Evolutionary conservation across 2,113 vertebrate species (phyloP), one percentile per base, ranked within the genome.

Genomic region (Clinocottus analis): DNA sequence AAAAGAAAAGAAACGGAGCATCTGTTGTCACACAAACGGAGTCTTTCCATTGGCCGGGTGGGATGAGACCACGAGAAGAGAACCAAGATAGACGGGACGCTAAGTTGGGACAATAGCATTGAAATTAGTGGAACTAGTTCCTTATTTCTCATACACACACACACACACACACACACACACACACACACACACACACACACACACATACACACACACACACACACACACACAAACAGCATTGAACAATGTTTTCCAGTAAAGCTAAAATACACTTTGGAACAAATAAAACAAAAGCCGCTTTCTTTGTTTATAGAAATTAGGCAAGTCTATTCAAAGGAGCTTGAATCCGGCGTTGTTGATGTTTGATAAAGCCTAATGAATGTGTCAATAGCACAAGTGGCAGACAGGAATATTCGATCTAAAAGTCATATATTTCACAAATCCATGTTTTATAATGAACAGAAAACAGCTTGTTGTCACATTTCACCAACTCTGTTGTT

Each of bases 21-120:
- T 88, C 86, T 90, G 85, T 77, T 88, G 79, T 86, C 66, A 77
- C 82, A 87, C 76, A 86, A 87, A 87, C 89, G 56, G 64, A 78
- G 41, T 80, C 59, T 55, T 74, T 83, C 61, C 49, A 82, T 82
- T 69, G 51, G 71, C 43, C 21, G 37, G 23, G 49, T 83, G 35
- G 62, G 75, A 79, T 53, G 64, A 85, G 87, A 86, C 80, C 67
- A 66, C 58, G 60, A 73, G 61, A 55, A 70, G 41, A 70, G 14
- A 90, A 86, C 80, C 65, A 61, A 61, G 59, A 60, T 11, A 55
- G 39, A 81, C 37, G 33, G 2, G 21, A 56, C 61, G n/a, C 10
- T 19, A 66, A 68, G 33, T 43, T 59, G 35, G 49, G 19, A 77
- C 41, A 7, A 63, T 63, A 66, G 2, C 5, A 41, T 77, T 62